Evolutionary conservation across 2,888 invertebrate genomes (phyloP), one percentile per base, ranked within the genome.

Genomic region (Sthenelais limicola): DNA sequence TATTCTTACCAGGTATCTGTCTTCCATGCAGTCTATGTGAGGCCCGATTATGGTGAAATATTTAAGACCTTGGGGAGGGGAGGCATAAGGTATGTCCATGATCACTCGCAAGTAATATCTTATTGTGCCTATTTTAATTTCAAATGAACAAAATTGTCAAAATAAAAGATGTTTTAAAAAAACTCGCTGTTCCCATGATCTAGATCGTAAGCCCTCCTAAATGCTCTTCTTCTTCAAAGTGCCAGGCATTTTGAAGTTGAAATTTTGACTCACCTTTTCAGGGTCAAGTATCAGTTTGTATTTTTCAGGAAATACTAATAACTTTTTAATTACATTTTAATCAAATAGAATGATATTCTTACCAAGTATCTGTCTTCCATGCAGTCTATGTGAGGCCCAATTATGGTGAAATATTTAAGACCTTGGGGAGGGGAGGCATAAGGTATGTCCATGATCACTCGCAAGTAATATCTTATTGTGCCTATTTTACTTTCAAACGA

Each of bases 111-210:
- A 78, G 85, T 92, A 93, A 85, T 93, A 93, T 52, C 93, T 90
- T 75, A 93, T 91, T 78, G 91, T 92, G 74, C 92, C 92, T 56
- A 92, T 91, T 83, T 91, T 91, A 82, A 92, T 92, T 85, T 94
- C 93, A 85, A 93, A 92, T 4, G 93, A 93, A 84, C 93, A 93
- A n/a, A n/a, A n/a, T n/a, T n/a, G n/a, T n/a, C n/a, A n/a, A n/a
- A n/a, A n/a, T n/a, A n/a, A n/a, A n/a, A n/a, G n/a, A n/a, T n/a
- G n/a, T n/a, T n/a, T n/a, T n/a, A n/a, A n/a, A n/a, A n/a, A n/a
- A n/a, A n/a, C n/a, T n/a, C n/a, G n/a, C n/a, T n/a, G n/a, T n/a
- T n/a, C n/a, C n/a, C n/a, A n/a, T n/a, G n/a, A n/a, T n/a, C n/a
- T n/a, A n/a, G n/a, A n/a, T n/a, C n/a, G n/a, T n/a, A n/a, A n/a